Evolutionary conservation across 2,888 invertebrate genomes (phyloP).

Genomic region (Apamea sordens): DNA sequence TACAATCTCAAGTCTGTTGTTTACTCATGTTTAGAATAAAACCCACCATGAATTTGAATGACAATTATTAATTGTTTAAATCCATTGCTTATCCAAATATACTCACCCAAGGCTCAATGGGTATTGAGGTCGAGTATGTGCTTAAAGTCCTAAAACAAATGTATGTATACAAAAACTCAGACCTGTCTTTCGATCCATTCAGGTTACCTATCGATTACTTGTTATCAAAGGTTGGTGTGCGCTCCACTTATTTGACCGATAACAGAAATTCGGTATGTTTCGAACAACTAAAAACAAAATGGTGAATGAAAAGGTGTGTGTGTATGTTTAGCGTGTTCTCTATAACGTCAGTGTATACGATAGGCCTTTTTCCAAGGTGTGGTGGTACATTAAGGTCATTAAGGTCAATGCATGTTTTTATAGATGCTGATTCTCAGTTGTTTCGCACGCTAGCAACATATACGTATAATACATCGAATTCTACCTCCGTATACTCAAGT

Average conservation of each 20-base stretch:
- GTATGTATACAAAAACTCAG: not conserved
- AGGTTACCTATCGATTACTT: constrained; percentile 63
- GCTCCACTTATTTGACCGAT: constrained; percentile 67
- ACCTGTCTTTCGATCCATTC: constrained; percentile 29
- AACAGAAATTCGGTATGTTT: constrained; percentile 55
- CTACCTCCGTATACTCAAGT: not conserved
- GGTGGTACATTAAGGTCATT: constrained; percentile 19
- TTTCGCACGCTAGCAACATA: constrained; percentile 30
- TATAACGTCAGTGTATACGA: constrained; percentile 14
- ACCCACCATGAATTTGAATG: not conserved
- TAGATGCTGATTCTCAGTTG: not conserved
- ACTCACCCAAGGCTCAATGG: not conserved
- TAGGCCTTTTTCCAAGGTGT: constrained; percentile 29
- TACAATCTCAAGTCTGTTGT: not conserved
- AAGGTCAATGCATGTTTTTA: constrained; percentile 26
- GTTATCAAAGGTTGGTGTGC: constrained; percentile 59
- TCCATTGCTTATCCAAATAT: constrained; percentile 11
- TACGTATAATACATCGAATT: not conserved
- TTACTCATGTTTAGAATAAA: not conserved
- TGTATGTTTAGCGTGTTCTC: constrained; percentile 6
- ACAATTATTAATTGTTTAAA: not conserved
- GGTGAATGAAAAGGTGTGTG: constrained; percentile 20
- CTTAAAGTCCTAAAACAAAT: not conserved
- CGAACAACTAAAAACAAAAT: constrained; percentile 55
- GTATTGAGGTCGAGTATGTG: constrained; percentile 10